Evolutionary conservation across 2,797 vertebrate genomes (phyloP), one percentile per base, ranked within the genome.

Genomic region (Pampus argenteus): DNA sequence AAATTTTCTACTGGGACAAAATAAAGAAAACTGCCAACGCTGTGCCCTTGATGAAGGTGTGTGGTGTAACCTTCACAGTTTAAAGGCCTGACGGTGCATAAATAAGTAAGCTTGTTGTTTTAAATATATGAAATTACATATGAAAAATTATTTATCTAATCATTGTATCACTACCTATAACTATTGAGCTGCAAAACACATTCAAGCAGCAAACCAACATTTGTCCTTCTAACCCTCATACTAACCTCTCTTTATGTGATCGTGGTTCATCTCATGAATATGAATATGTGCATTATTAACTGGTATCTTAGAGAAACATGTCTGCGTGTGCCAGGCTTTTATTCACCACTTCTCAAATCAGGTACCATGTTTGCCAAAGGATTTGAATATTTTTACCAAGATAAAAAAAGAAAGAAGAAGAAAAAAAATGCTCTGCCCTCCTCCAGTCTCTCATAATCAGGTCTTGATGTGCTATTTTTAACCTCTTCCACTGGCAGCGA

Each of bases 381-480:
- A 73, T 55, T 63, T 69, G 9, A 67, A 67, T 78, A 42, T 76
- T 74, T 80, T 66, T 58, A 22, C 17, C 20, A 61, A 79, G 40
- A 55, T 36, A 62, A 54, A 40, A 42, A 61, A 28, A 55, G 3
- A 13, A 23, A 25, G 29, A 49, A 34, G 9, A 9, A 17, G 29
- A 31, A 9, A 9, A 31, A 36, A 36, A 36, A 36, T 2, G 3
- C 50, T 36, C 56, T 51, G 18, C 63, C 74, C 76, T 79, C 84
- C 78, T 86, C 77, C 70, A 78, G 79, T 78, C 77, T 87, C 79
- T 79, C 71, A 76, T 82, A 93, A 92, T 91, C 88, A 91, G 90
- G 91, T 91, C 91, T 91, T 85, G 79, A 78, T 75, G 71, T 40
- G 73, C 74, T 93, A 94, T 91, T 93, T 94, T 92, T 94, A 93